Evolutionary conservation across 2,113 vertebrate species (phyloP).

Genomic region (Trogon surrucura): DNA sequence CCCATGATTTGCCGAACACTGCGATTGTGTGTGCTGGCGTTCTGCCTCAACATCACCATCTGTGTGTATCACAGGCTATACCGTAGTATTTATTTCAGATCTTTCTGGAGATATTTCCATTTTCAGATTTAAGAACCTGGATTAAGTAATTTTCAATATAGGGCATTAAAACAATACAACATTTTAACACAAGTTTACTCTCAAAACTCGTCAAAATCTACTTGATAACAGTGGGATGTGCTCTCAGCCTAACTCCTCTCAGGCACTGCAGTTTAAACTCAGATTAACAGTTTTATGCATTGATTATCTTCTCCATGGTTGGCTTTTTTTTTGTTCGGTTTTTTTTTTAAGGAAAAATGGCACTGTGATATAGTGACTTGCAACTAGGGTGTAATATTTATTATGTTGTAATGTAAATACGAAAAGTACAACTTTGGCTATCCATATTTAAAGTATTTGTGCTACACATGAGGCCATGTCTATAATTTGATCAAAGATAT

Average conservation of each 20-base stretch:
- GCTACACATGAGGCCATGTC: not conserved
- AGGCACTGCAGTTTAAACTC: not conserved
- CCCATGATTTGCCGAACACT: not conserved
- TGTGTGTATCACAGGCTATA: not conserved
- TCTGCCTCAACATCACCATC: not conserved
- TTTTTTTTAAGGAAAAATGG: not conserved
- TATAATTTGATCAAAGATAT: not conserved
- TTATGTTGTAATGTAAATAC: not conserved
- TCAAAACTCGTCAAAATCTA: not conserved
- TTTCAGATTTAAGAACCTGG: not conserved
- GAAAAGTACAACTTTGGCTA: not conserved
- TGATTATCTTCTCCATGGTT: not conserved
- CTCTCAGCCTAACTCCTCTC: not conserved
- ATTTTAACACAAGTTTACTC: not conserved
- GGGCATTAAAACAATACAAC: not conserved
- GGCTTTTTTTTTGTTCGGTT: no score
- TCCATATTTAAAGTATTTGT: not conserved
- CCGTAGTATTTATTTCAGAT: not conserved
- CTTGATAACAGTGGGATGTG: not conserved
- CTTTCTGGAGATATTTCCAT: not conserved
- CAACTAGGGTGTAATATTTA: not conserved
- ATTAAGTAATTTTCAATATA: not conserved
- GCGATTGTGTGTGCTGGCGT: not conserved
- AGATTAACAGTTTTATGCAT: not conserved
- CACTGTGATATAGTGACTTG: not conserved